phyloP scores from a whole-genome alignment of 2,113 vertebrate species.

The Pogonocichla stellata region DNA sequence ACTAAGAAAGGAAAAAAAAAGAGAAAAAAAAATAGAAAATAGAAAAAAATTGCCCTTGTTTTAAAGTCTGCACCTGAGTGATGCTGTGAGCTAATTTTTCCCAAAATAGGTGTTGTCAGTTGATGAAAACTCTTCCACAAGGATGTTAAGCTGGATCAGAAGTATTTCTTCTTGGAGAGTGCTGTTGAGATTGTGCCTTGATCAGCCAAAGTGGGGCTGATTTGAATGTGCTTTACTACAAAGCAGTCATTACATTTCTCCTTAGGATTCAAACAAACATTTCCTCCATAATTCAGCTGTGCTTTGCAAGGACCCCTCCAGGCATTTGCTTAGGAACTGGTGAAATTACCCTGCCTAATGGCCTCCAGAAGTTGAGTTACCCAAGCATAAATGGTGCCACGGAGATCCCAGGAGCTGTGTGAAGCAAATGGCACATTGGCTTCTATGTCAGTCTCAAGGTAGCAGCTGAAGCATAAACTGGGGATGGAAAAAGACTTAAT shows the following conservation, averaged over 20 bases:
- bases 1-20: fast-evolving
- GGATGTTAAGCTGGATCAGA: conserved; percentile 24
- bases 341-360: conserved; percentile 64
- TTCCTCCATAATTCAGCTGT: conserved; percentile 27
- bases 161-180: background rate
- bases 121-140: conserved; percentile 30
- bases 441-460: conserved; percentile 36
- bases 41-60: background rate
- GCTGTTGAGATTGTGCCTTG: background rate
- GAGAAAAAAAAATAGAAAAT: fast-evolving
- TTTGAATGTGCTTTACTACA: conserved; percentile 28
- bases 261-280: background rate
- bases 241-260: conserved; percentile 42
- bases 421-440: background rate
- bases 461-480: conserved; percentile 18
- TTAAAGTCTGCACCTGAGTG: background rate
- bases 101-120: conserved; percentile 12
- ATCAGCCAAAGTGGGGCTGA: conserved; percentile 24
- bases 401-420: conserved; percentile 1
- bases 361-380: conserved; percentile 39
- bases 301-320: conserved; percentile 46
- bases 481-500: background rate
- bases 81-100: conserved; percentile 8
- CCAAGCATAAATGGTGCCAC: conserved; percentile 28
- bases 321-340: conserved; percentile 55